Evolutionary conservation across 1,140 invertebrate species (phyloP).

Genomic region (Eciton burchellii): DNA sequence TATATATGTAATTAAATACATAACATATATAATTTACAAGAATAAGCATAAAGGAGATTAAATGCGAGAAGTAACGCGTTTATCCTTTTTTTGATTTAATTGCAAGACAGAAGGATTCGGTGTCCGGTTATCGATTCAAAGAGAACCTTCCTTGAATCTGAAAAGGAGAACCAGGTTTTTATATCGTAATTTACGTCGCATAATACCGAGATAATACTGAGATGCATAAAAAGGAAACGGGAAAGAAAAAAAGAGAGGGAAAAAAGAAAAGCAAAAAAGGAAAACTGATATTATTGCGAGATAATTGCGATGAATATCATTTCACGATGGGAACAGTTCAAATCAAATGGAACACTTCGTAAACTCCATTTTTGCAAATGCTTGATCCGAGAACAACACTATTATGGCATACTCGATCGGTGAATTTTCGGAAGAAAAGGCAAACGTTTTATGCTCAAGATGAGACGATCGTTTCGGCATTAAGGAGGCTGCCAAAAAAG

Average conservation of each 20-base stretch:
- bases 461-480: constrained; percentile 69
- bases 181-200: too few relatives aligned
- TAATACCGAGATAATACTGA: too few relatives aligned
- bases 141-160: neutral
- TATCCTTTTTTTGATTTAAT: neutral
- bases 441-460: constrained; percentile 64
- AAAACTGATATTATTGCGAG: too few relatives aligned
- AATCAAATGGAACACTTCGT: constrained; percentile 21
- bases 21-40: too few relatives aligned
- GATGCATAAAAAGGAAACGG: too few relatives aligned
- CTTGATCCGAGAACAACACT: constrained; percentile 54
- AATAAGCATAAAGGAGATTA: neutral
- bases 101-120: too few relatives aligned
- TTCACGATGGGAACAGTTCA: neutral
- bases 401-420: constrained; percentile 35
- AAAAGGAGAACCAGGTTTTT: neutral
- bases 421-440: constrained; percentile 74
- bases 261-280: too few relatives aligned
- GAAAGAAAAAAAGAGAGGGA: too few relatives aligned
- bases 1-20: too few relatives aligned
- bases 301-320: neutral
- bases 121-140: neutral
- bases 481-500: constrained; percentile 65
- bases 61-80: neutral
- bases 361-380: constrained; percentile 29